A percentile compares a stretch with the other conserved stretches of the same genome.
Conservation (phyloP, 1,140 invertebrate genomes). For the Zaprionus lachaisei region DNA sequence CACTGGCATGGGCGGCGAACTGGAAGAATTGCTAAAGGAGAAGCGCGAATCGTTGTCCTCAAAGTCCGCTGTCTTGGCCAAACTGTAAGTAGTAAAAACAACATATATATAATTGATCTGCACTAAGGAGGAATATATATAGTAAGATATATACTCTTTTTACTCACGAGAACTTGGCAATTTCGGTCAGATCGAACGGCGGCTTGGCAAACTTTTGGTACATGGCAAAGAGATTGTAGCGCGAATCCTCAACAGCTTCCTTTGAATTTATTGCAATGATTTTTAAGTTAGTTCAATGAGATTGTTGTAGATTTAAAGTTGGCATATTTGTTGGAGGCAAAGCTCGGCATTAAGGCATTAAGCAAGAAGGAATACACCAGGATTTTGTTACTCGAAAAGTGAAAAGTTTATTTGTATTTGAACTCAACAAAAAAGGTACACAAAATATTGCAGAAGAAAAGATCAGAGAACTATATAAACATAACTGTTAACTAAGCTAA, state of each 20-base stretch:
- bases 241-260: constrained; percentile 79
- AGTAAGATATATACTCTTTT: background rate
- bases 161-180: constrained; percentile 83
- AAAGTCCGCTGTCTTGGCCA: constrained; percentile 70
- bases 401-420: constrained; percentile 3
- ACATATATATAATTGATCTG: background rate
- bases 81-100: constrained; percentile 9
- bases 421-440: background rate
- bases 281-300: constrained; percentile 35
- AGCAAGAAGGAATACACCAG: constrained; percentile 11
- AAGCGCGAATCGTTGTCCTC: constrained; percentile 88
- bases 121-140: background rate
- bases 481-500: background rate
- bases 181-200: constrained; percentile 82
- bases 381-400: background rate
- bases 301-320: constrained; percentile 42
- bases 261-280: constrained; percentile 35
- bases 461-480: constrained; percentile 2
- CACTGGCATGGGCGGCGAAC: constrained; percentile 88
- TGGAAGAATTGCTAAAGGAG: constrained; percentile 90
- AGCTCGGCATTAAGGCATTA: constrained; percentile 41
- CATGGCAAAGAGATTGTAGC: constrained; percentile 83
- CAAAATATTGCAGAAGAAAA: constrained; percentile 4
- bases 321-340: constrained; percentile 29
- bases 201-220: constrained; percentile 84